Evolutionary conservation across 2,797 vertebrate species (phyloP).

Genomic region (Phataginus tetradactyla): DNA sequence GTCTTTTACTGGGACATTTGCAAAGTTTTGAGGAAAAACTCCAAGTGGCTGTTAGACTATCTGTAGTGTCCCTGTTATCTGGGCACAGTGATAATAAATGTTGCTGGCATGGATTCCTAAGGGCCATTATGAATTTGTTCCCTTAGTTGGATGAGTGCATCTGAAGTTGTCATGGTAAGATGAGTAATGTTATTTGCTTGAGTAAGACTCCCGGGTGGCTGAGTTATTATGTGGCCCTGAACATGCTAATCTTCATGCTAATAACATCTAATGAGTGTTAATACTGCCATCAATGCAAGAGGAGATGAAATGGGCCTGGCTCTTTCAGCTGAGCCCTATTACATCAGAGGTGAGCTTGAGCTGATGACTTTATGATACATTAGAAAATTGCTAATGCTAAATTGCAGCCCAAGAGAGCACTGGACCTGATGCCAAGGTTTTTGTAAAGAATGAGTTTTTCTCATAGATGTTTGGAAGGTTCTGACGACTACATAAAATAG

Average conservation of each 20-base stretch:
- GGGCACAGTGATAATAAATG: background rate
- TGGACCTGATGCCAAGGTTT: slow-evolving; percentile 63
- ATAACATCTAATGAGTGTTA: slow-evolving; percentile 51
- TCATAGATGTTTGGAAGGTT: slow-evolving; percentile 75
- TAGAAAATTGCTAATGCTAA: slow-evolving; percentile 74
- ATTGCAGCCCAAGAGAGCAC: slow-evolving; percentile 52
- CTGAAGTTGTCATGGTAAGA: background rate
- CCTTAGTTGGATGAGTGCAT: background rate
- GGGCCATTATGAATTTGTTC: background rate
- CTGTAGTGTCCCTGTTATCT: background rate
- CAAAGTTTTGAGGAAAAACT: slow-evolving; percentile 1
- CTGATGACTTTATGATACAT: slow-evolving; percentile 75
- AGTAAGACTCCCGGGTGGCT: slow-evolving; percentile 31
- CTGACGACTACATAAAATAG: slow-evolving; percentile 75
- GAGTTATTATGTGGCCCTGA: background rate
- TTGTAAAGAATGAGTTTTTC: slow-evolving; percentile 78
- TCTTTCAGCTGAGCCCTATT: slow-evolving; percentile 56
- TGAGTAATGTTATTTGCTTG: background rate
- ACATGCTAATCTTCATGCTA: slow-evolving; percentile 15
- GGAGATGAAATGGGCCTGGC: slow-evolving; percentile 10
- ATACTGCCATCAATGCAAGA: background rate
- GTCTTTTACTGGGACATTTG: background rate
- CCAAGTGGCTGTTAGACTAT: background rate
- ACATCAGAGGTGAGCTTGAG: slow-evolving; percentile 56
- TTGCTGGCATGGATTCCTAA: background rate